phyloP scores from a whole-genome alignment of 2,113 vertebrate species.

The Tylochromis polylepis region DNA sequence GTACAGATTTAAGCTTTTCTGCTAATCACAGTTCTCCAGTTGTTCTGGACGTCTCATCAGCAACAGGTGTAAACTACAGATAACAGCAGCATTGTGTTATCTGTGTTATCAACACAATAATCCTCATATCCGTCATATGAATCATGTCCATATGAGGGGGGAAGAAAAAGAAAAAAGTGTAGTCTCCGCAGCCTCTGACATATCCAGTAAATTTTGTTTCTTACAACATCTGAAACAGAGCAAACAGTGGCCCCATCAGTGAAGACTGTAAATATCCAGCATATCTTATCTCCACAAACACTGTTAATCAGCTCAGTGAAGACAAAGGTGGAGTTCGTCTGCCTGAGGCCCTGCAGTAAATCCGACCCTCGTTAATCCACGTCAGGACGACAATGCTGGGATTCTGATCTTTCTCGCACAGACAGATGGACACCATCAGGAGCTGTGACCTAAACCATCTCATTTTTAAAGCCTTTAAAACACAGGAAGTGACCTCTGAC shows the following conservation, averaged over 20 bases:
- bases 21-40: too few species aligned
- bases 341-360: background rate
- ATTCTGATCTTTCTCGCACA: background rate
- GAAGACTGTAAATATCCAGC: background rate
- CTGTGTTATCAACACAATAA: too few species aligned
- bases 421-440: background rate
- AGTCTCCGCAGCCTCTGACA: background rate
- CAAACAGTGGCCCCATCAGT: background rate
- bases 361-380: background rate
- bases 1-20: too few species aligned
- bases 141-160: background rate
- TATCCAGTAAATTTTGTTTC: background rate
- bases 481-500: background rate
- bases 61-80: background rate
- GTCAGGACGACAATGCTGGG: background rate
- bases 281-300: background rate
- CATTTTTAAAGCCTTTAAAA: background rate
- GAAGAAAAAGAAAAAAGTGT: background rate
- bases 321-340: background rate
- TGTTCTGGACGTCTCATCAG: too few species aligned
- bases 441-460: background rate
- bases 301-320: background rate
- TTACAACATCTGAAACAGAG: background rate
- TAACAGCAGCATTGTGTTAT: background rate
- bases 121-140: background rate